Evolutionary conservation across 64 coral and sea anemone genomes (phyloP).

Genomic region (Stylophora pistillata): DNA sequence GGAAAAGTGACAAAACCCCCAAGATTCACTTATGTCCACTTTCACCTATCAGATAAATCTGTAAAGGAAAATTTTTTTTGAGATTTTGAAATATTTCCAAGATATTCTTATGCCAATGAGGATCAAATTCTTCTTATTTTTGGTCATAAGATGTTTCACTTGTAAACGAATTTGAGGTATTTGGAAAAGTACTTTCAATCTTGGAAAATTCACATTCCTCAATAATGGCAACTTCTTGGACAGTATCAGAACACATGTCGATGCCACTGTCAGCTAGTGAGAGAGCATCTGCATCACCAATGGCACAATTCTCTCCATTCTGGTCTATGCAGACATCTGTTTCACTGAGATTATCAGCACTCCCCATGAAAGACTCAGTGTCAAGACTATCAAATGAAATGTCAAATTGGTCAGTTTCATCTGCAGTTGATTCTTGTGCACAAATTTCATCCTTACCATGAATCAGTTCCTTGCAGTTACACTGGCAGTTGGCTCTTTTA

Average conservation of each 20-base stretch:
- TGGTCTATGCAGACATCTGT: neutral
- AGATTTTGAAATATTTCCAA: neutral
- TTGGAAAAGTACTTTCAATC: neutral
- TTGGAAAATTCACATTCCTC: conserved; percentile 21
- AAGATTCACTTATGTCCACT: neutral
- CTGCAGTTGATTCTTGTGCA: neutral
- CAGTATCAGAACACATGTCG: conserved; percentile 13
- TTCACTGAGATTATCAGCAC: conserved; percentile 23
- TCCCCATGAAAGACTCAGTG: neutral
- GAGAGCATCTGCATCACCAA: conserved; percentile 13
- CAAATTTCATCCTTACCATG: neutral
- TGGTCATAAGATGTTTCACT: neutral
- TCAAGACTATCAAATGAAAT: conserved; percentile 22
- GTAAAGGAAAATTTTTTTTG: neutral
- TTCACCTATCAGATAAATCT: neutral
- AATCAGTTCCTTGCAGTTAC: neutral
- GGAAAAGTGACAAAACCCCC: neutral
- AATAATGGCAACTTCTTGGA: neutral
- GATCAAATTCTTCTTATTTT: neutral
- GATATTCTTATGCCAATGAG: neutral
- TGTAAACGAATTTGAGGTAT: neutral
- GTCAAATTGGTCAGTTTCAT: conserved; percentile 19
- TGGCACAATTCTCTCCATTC: neutral
- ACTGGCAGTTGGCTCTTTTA: no score
- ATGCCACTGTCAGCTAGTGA: conserved; percentile 39